A percentile compares a stretch with the other conserved stretches of the same genome.
Conservation (phyloP, 2,113 vertebrate genomes). For the Bettongia penicillata region DNA sequence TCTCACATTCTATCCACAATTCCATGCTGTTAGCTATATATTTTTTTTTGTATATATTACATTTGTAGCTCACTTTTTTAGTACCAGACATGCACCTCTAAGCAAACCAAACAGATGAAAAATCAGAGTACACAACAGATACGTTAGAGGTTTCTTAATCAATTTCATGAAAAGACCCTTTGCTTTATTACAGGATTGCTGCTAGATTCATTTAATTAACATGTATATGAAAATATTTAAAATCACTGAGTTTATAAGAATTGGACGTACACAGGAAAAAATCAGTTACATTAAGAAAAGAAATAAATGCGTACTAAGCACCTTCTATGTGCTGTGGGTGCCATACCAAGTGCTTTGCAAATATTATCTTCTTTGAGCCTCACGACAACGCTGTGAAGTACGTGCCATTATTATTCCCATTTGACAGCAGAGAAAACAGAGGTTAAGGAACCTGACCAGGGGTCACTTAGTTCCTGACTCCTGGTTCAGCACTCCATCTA, state of each 20-base stretch:
- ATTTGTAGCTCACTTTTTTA: background rate
- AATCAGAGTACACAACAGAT: background rate
- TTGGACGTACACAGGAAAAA: background rate
- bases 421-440: background rate
- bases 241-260: background rate
- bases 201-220: background rate
- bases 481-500: background rate
- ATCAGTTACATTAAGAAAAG: background rate
- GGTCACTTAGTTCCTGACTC: background rate
- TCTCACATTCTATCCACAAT: background rate
- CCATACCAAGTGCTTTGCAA: background rate
- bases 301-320: background rate
- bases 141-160: background rate
- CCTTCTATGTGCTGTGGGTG: background rate
- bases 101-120: background rate
- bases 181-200: background rate
- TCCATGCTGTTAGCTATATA: background rate
- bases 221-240: background rate
- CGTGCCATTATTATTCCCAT: background rate
- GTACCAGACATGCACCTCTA: background rate
- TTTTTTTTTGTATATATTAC: background rate
- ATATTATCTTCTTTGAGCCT: background rate
- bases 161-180: background rate
- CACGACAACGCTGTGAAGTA: background rate
- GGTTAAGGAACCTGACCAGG: background rate